Evolutionary conservation across 2,797 vertebrate genomes (phyloP).

Genomic region (Mustela erminea): DNA sequence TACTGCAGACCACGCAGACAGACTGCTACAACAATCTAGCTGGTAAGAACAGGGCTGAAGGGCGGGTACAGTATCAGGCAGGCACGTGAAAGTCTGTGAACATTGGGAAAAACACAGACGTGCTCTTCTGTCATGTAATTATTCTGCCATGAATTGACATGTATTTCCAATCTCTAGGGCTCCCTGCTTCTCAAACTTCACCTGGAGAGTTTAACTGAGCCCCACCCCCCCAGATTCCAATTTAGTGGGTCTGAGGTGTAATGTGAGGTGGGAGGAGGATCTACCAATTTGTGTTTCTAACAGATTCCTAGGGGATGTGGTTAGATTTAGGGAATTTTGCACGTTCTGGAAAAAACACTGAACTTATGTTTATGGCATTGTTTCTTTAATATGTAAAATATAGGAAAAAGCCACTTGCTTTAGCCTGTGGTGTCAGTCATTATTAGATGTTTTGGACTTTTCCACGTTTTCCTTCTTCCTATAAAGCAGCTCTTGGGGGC

Average conservation of each 20-base stretch:
- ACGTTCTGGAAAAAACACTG: neutral
- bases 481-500: neutral
- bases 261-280: neutral
- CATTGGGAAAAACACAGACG: neutral
- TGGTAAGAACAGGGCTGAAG: constrained; percentile 86
- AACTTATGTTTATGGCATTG: neutral
- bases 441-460: neutral
- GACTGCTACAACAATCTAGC: constrained; percentile 97
- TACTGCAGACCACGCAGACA: constrained; percentile 91
- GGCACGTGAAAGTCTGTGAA: neutral
- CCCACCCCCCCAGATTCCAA: neutral
- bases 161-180: neutral
- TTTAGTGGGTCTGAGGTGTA: neutral
- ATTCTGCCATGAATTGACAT: neutral
- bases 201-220: constrained; percentile 10
- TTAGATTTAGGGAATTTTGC: constrained; percentile 7
- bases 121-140: neutral
- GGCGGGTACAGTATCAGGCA: neutral
- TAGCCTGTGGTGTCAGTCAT: neutral
- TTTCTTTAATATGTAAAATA: constrained; percentile 20
- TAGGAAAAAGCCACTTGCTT: neutral
- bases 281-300: neutral
- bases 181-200: neutral
- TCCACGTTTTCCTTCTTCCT: neutral
- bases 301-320: neutral